These are phyloP conservation scores for Protodeltote pygarga DNA, from an alignment of 2,888 invertebrate species.

Conservation along the genomic window DNA sequence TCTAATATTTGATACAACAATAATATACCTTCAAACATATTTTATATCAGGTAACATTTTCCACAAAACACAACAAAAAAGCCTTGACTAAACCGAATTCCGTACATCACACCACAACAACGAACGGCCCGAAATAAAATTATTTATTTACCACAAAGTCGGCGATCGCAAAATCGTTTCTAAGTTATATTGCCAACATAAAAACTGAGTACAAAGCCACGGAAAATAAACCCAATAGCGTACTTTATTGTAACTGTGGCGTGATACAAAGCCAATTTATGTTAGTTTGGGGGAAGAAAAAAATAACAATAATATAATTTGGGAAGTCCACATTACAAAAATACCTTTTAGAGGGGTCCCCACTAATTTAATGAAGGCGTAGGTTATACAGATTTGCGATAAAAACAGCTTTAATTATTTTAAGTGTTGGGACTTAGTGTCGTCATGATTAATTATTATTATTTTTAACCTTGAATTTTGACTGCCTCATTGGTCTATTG, in stretches of 20 bases:
- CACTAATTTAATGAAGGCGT: constrained; percentile 80
- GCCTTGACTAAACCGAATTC: no score
- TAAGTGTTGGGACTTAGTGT: constrained; percentile 20
- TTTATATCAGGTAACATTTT: no score
- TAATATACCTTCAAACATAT: no score
- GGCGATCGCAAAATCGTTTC: constrained; percentile 37
- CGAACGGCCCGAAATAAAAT: constrained; percentile 37
- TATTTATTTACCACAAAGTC: constrained; percentile 30
- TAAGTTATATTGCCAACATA: constrained; percentile 52
- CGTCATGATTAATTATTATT: constrained; percentile 20
- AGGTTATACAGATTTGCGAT: constrained; percentile 70
- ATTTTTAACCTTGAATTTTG: no score
- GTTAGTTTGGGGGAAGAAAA: constrained; percentile 82
- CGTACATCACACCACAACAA: constrained; percentile 21
- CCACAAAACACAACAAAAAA: constrained; percentile 12
- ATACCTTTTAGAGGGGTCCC: constrained; percentile 77
- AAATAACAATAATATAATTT: constrained; percentile 86
- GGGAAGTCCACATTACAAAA: constrained; percentile 77
- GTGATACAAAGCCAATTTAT: constrained; percentile 86
- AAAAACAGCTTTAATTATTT: constrained; percentile 51
- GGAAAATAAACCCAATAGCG: constrained; percentile 79
- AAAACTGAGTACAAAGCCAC: constrained; percentile 60
- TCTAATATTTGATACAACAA: no score
- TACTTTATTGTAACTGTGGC: constrained; percentile 82
- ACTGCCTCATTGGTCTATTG: no score